Evolutionary conservation across 1,140 invertebrate genomes (phyloP), one percentile per base, ranked within the genome.

Genomic region (Brachionus rotundiformis): DNA sequence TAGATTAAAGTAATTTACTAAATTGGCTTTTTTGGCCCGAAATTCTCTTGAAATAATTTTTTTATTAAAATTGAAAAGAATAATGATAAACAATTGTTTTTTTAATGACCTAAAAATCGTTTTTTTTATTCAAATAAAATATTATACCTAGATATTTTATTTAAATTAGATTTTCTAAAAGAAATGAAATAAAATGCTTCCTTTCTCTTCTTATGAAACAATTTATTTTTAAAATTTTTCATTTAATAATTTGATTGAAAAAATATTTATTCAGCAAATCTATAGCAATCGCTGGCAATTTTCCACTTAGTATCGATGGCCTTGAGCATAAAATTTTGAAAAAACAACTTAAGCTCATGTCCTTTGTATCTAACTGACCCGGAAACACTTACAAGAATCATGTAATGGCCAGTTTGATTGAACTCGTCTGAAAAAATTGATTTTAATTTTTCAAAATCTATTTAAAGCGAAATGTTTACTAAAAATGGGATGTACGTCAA

Each of bases 261-360:
- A 63, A 63, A 29, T 2, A 29, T 49, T 33, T 49, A 77, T 63
- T 79, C 76, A 59, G 76, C 76, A 41, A 79, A 79, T 59, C 76
- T 54, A 19, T 79, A 79, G 29, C 76, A 79, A 39, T 79, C 76
- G 29, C 76, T 79, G 8, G 54, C 29, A 63, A 79, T 79, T 63
- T 79, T 79, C 76, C 76, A 79, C 19, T 54, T 79, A 23, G 76
- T 59, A 27, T 79, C 76, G 11, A 79, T 59, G 3, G 76, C 76
- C 33, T 79, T 79, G 23, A 79, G 33, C 49, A 79, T 79, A 33
- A 79, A 79, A 63, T 79, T 79, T 39, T 79, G 47, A 41, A 59
- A 79, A 29, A 79, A 79, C 25, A 79, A 27, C n/a, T 79, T 79
- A 1, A 33, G 27, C 10, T 39, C 76, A 63, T 79, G 76, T 79